Evolutionary conservation across 2,113 vertebrate genomes (phyloP).

Genomic region (Oreamnos americanus): DNA sequence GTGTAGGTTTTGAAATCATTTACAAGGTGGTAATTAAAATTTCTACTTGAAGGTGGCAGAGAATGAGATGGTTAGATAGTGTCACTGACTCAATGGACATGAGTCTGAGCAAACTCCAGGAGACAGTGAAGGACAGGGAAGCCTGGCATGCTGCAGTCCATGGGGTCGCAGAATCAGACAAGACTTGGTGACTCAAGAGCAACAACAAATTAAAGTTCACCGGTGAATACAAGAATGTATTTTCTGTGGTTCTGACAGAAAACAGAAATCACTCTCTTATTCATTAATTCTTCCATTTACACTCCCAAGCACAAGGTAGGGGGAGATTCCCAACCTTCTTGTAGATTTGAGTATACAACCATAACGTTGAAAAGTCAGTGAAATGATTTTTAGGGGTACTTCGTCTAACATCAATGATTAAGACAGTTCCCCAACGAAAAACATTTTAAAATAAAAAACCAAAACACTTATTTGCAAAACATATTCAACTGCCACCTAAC

Average conservation of each 20-base stretch:
- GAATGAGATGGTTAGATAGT: background rate
- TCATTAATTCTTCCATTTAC: background rate
- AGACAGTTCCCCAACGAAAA: background rate
- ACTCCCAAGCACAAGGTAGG: background rate
- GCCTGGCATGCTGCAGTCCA: background rate
- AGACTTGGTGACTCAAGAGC: background rate
- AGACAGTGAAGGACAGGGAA: background rate
- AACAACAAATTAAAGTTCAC: background rate
- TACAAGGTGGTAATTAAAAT: background rate
- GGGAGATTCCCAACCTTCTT: background rate
- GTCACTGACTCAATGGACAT: background rate
- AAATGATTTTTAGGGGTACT: background rate
- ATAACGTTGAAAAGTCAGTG: background rate
- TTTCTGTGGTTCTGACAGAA: constrained; percentile 8
- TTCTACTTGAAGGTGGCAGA: background rate
- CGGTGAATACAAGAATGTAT: background rate
- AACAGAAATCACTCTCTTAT: constrained; percentile 2
- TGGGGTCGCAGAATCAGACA: background rate
- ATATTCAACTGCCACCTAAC: background rate
- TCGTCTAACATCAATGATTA: background rate
- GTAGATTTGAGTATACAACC: background rate
- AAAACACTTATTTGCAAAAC: background rate
- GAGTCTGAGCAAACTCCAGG: background rate
- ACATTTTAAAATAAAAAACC: background rate
- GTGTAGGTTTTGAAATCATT: background rate